Evolutionary conservation across 2,888 invertebrate species (phyloP).

Genomic region (Apotomis capreana): DNA sequence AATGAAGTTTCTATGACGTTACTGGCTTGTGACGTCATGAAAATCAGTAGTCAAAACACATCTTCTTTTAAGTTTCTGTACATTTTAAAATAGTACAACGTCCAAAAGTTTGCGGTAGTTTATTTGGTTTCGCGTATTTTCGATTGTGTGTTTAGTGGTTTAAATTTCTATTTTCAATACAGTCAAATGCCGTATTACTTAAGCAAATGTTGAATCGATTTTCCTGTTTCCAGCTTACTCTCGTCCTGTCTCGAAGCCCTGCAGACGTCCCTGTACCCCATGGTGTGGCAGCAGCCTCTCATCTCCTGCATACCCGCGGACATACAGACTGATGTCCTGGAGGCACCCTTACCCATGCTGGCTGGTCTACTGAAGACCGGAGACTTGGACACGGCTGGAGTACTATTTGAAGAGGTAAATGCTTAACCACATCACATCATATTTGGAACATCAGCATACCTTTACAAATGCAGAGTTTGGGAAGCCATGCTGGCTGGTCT

Average conservation of each 20-base stretch:
- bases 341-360: slow-evolving; percentile 90
- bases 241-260: slow-evolving; percentile 90
- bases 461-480: too few species aligned
- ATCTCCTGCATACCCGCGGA: slow-evolving; percentile 89
- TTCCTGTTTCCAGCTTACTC: slow-evolving; percentile 78
- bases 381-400: slow-evolving; percentile 43
- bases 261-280: slow-evolving; percentile 89
- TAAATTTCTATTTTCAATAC: too few species aligned
- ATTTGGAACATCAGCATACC: too few species aligned
- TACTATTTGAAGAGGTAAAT: slow-evolving; percentile 64
- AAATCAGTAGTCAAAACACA: too few species aligned
- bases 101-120: too few species aligned
- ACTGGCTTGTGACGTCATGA: too few species aligned
- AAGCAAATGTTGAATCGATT: background rate
- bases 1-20: too few species aligned
- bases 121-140: too few species aligned
- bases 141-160: too few species aligned
- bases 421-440: background rate
- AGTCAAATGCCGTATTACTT: too few species aligned
- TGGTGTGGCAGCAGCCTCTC: slow-evolving; percentile 93
- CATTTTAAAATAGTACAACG: too few species aligned
- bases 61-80: too few species aligned
- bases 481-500: slow-evolving; percentile 88
- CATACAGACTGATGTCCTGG: slow-evolving; percentile 86
- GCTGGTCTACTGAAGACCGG: slow-evolving; percentile 85